A percentile compares a stretch with the other conserved stretches of the same genome.
Evolutionary conservation across 2,797 vertebrate species (phyloP).

Genomic region (Philypnodon macrostomus): DNA sequence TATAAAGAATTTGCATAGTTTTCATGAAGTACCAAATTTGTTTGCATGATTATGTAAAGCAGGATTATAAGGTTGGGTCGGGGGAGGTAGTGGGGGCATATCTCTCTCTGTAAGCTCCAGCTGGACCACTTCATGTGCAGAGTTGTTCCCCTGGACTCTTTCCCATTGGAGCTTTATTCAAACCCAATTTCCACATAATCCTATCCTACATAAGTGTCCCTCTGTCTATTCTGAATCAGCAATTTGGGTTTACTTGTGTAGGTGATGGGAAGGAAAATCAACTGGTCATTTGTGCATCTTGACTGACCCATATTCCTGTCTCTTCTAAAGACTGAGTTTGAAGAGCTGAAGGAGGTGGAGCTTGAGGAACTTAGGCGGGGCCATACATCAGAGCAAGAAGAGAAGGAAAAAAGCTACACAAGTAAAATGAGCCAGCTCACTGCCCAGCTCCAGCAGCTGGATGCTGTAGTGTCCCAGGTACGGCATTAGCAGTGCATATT

Average conservation of each 20-base stretch:
- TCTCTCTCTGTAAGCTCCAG: constrained; percentile 56
- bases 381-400: constrained; percentile 66
- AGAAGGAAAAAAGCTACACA: constrained; percentile 61
- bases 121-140: constrained; percentile 51
- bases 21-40: background rate
- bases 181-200: constrained; percentile 62
- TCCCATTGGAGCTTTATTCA: constrained; percentile 68
- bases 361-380: constrained; percentile 68
- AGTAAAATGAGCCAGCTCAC: constrained; percentile 77
- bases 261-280: constrained; percentile 15
- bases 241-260: constrained; percentile 15
- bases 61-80: constrained; percentile 50
- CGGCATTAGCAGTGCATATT: background rate
- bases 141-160: constrained; percentile 44
- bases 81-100: constrained; percentile 17
- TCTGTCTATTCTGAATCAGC: constrained; percentile 37
- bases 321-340: constrained; percentile 76
- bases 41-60: constrained; percentile 52
- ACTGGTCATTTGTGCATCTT: background rate
- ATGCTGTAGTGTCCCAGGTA: constrained; percentile 80
- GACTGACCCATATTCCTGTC: constrained; percentile 8
- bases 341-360: constrained; percentile 70
- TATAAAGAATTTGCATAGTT: background rate
- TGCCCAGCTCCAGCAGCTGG: constrained; percentile 78
- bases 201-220: constrained; percentile 40